Conservation (phyloP, 2,888 invertebrate genomes). For the Chymomyza caudatula region DNA sequence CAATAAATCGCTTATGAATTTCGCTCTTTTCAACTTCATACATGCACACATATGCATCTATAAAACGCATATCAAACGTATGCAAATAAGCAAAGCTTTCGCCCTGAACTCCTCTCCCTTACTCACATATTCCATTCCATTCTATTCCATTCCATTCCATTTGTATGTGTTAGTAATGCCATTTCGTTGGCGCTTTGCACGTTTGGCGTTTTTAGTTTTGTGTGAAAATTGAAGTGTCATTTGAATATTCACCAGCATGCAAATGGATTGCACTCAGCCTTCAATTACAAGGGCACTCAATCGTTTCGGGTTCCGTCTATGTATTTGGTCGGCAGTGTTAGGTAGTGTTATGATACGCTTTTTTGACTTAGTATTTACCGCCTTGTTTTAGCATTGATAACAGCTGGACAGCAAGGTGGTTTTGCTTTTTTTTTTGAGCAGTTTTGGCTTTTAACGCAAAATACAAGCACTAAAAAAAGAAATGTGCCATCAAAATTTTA, state of each 20-base stretch:
- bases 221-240: constrained; percentile 52
- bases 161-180: background rate
- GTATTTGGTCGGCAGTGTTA: background rate
- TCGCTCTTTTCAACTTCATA: background rate
- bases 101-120: too few species aligned
- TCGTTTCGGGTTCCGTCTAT: background rate
- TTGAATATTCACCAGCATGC: constrained; percentile 62
- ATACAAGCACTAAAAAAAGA: background rate
- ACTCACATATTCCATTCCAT: background rate
- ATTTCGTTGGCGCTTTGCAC: constrained; percentile 15
- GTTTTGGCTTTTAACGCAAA: background rate
- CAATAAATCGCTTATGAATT: background rate
- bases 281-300: constrained; percentile 50
- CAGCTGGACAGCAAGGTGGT: background rate
- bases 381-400: background rate
- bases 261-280: constrained; percentile 64
- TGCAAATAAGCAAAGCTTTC: constrained; percentile 47
- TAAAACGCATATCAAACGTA: constrained; percentile 42
- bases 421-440: background rate
- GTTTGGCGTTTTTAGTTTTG: constrained; percentile 66
- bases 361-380: background rate
- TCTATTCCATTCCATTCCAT: background rate
- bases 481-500: background rate
- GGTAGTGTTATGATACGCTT: background rate
- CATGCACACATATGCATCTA: background rate